phyloP scores from a whole-genome alignment of 30 jellyfish, hydroid and myxozoan species.

The Hydra vulgaris region DNA sequence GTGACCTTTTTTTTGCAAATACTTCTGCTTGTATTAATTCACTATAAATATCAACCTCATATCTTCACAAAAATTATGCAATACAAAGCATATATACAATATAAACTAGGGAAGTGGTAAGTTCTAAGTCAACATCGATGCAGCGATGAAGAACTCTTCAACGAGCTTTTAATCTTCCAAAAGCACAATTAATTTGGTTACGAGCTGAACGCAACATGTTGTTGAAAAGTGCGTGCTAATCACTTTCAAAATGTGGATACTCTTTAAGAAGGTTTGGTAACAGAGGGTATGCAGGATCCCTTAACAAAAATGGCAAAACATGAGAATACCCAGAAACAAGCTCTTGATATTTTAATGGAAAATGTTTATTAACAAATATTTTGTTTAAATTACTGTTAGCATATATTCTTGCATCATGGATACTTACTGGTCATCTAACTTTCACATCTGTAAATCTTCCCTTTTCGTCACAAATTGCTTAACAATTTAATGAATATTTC shows the following conservation, averaged over 20 bases:
- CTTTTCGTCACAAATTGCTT: constrained; percentile 48
- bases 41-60: constrained; percentile 2
- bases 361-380: constrained; percentile 19
- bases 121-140: constrained; percentile 30
- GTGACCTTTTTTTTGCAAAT: constrained; percentile 3
- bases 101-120: constrained; percentile 19
- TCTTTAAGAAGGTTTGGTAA: constrained; percentile 39
- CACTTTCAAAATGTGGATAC: constrained; percentile 5
- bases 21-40: constrained; percentile 23
- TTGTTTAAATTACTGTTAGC: constrained; percentile 26
- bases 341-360: constrained; percentile 29
- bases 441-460: constrained; percentile 46
- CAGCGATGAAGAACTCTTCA: constrained; percentile 28
- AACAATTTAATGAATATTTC: constrained; percentile 48
- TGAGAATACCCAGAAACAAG: constrained; percentile 27
- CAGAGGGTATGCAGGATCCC: constrained; percentile 73
- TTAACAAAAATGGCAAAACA: constrained; percentile 49
- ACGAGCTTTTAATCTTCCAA: constrained; percentile 49
- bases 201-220: constrained; percentile 37
- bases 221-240: constrained; percentile 39
- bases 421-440: constrained; percentile 56
- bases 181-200: constrained; percentile 50
- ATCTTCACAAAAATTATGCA: constrained; percentile 51
- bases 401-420: constrained; percentile 47
- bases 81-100: constrained; percentile 48